Evolutionary conservation across 2,888 invertebrate species (phyloP).

Genomic region (Tiphia femorata): DNA sequence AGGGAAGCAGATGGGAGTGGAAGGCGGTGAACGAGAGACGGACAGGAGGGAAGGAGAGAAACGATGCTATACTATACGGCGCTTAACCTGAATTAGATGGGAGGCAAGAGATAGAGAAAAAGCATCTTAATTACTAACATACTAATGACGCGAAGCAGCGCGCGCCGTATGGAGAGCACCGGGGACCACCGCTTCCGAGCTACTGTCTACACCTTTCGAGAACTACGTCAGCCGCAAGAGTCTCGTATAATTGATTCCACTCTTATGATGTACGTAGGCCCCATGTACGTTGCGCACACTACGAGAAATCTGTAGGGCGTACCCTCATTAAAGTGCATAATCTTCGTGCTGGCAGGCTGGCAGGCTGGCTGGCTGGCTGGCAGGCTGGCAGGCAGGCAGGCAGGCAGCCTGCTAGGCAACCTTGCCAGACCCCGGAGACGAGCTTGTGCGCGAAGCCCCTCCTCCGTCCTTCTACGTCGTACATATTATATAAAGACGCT

Average conservation of each 20-base stretch:
- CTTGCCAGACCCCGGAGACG: conserved; percentile 19
- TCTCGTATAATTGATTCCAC: conserved; percentile 7
- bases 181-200: no score
- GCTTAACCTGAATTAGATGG: no score
- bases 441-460: conserved; percentile 15
- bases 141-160: no score
- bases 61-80: no score
- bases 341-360: conserved; percentile 23
- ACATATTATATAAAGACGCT: neutral
- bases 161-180: no score
- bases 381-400: no score
- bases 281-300: conserved; percentile 6
- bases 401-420: no score
- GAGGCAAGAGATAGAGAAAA: no score
- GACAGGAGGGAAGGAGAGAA: conserved; percentile 24
- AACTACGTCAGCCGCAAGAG: neutral
- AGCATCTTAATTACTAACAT: no score
- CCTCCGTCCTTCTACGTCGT: neutral
- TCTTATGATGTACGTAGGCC: conserved; percentile 5
- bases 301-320: neutral
- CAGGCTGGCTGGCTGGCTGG: no score
- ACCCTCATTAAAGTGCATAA: conserved; percentile 36
- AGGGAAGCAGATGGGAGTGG: neutral
- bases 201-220: no score
- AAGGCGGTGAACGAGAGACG: neutral